phyloP scores from a whole-genome alignment of 2,113 vertebrate species.

The Athene noctua region DNA sequence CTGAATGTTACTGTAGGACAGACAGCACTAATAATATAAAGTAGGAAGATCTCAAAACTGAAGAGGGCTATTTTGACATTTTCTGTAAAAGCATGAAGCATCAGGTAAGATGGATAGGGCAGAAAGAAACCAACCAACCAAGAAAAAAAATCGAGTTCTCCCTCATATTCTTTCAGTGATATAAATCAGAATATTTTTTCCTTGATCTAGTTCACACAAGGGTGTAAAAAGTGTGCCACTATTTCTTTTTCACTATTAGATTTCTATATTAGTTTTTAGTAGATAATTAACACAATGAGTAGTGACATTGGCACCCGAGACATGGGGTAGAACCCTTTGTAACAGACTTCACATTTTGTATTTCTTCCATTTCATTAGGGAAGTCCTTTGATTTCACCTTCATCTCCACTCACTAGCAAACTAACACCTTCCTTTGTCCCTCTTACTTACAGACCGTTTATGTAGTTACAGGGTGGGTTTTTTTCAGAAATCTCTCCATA shows the following conservation, averaged over 20 bases:
- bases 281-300: not conserved
- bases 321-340: rapidly evolving
- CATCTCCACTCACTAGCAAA: not conserved
- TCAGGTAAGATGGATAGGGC: not conserved
- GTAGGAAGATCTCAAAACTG: not conserved
- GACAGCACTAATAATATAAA: not conserved
- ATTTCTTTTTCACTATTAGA: not conserved
- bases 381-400: not conserved
- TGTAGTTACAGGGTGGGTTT: not conserved
- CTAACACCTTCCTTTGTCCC: not conserved
- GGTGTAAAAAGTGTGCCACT: not conserved
- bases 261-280: not conserved
- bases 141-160: not conserved
- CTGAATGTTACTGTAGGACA: not conserved
- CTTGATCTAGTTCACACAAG: not conserved
- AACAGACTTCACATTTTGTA: not conserved
- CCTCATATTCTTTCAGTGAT: not conserved
- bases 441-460: not conserved
- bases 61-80: not conserved
- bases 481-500: not conserved
- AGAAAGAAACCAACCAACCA: not conserved
- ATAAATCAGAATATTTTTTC: not conserved
- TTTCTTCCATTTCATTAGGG: not conserved
- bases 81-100: not conserved
- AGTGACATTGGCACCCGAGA: not conserved